These are phyloP conservation scores for Synanthedon tipuliformis DNA, from an alignment of 2,888 invertebrate genomes.

Conservation along the genomic window DNA sequence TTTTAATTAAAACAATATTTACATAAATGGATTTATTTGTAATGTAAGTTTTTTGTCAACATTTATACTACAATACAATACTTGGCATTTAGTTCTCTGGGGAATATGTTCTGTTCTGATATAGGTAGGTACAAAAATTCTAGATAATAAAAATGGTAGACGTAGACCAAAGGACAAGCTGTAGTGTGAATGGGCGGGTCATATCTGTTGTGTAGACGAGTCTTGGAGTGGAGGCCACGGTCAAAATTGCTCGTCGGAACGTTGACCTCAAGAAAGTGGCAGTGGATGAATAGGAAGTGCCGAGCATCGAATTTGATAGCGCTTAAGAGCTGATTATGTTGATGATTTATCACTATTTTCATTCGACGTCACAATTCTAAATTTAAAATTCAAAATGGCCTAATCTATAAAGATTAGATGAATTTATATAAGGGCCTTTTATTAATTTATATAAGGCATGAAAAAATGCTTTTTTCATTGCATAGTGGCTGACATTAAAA, in stretches of 20 bases:
- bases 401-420: too few relatives aligned
- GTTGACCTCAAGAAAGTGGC: neutral
- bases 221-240: neutral
- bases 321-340: too few relatives aligned
- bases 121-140: neutral
- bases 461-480: too few relatives aligned
- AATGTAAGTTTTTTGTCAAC: too few relatives aligned
- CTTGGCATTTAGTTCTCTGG: neutral
- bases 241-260: neutral
- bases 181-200: neutral
- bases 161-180: neutral
- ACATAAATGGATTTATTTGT: too few relatives aligned
- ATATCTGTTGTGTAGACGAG: neutral
- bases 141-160: neutral
- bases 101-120: neutral
- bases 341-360: too few relatives aligned
- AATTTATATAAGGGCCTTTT: too few relatives aligned
- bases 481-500: too few relatives aligned
- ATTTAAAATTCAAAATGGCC: too few relatives aligned
- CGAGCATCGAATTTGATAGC: neutral
- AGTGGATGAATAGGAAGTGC: neutral
- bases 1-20: too few relatives aligned
- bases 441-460: too few relatives aligned
- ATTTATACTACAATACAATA: neutral
- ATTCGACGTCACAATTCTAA: too few relatives aligned